A percentile compares a stretch with the other conserved stretches of the same genome.
phyloP scores from a whole-genome alignment of 2,888 invertebrate genomes.

The Drymonia ruficornis region DNA sequence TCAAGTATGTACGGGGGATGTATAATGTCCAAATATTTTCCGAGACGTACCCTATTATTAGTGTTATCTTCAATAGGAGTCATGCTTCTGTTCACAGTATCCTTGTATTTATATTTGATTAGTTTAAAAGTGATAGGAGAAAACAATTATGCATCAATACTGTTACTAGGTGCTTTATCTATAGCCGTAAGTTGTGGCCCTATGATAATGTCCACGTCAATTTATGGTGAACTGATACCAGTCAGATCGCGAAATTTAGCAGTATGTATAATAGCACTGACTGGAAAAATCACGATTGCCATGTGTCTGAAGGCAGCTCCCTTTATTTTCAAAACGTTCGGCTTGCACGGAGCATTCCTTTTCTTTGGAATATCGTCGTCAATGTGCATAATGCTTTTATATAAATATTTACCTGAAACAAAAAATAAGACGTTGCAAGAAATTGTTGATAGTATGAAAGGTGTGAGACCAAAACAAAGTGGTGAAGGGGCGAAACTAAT shows the following conservation, averaged over 20 bases:
- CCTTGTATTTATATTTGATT: conserved; percentile 44
- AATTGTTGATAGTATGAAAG: conserved; percentile 38
- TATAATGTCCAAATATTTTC: conserved; percentile 34
- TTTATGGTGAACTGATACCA: conserved; percentile 47
- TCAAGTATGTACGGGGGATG: conserved; percentile 46
- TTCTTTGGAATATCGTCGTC: conserved; percentile 35
- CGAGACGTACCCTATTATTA: conserved; percentile 43
- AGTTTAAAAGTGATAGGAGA: conserved; percentile 31
- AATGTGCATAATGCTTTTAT: conserved; percentile 31
- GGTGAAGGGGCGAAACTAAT: conserved; percentile 8
- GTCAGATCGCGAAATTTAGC: conserved; percentile 42
- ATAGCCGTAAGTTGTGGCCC: conserved; percentile 49
- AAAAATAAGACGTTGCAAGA: conserved; percentile 56
- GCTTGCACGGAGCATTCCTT: conserved; percentile 44
- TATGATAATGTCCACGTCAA: conserved; percentile 34
- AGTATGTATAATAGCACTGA: conserved; percentile 23
- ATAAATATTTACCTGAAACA: conserved; percentile 53
- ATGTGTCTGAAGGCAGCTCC: conserved; percentile 41
- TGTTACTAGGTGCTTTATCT: conserved; percentile 38
- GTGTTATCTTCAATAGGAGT: conserved; percentile 30
- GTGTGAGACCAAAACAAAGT: conserved; percentile 6
- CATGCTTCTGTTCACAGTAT: conserved; percentile 36
- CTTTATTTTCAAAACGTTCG: conserved; percentile 36
- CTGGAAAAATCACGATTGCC: conserved; percentile 12
- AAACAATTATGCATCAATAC: conserved; percentile 38